phyloP scores from a whole-genome alignment of 35 echinoderm and acorn worm species.

The Diadema setosum region DNA sequence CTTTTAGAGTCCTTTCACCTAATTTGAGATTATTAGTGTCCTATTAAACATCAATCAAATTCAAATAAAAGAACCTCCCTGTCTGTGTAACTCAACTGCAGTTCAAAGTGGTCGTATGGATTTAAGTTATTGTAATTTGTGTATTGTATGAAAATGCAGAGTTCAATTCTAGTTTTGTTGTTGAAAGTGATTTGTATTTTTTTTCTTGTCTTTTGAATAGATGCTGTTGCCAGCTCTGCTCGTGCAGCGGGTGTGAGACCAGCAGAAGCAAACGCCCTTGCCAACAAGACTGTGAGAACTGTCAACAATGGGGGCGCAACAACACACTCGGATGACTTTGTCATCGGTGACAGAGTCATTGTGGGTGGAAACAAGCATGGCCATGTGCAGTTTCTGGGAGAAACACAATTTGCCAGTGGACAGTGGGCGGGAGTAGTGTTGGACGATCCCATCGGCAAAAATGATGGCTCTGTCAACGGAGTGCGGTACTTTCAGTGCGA shows the following conservation, averaged over 20 bases:
- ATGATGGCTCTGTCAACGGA: constrained; percentile 95
- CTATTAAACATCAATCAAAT: no score
- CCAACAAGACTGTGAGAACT: constrained; percentile 61
- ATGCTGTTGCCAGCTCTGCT: constrained; percentile 93
- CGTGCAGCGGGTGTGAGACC: constrained; percentile 81
- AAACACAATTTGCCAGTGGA: constrained; percentile 83
- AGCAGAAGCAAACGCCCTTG: constrained; percentile 68
- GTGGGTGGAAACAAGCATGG: constrained; percentile 92
- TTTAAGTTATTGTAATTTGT: no score
- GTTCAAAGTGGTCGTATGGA: no score
- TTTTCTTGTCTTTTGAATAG: constrained; percentile 35
- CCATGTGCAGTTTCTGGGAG: constrained; percentile 89
- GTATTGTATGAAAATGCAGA: no score
- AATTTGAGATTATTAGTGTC: no score
- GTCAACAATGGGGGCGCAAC: constrained; percentile 21
- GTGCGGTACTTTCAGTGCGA: constrained; percentile 98
- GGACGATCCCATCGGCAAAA: constrained; percentile 88
- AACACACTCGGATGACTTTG: constrained; percentile 51
- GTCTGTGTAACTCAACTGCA: no score
- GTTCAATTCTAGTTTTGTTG: no score
- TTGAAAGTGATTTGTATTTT: no score
- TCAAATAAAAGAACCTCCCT: no score
- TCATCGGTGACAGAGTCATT: constrained; percentile 87
- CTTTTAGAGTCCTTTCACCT: no score
- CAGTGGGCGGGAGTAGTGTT: constrained; percentile 95